Evolutionary conservation across 1,140 invertebrate species (phyloP), one percentile per base, ranked within the genome.

Genomic region (Lanistes nyassanus): DNA sequence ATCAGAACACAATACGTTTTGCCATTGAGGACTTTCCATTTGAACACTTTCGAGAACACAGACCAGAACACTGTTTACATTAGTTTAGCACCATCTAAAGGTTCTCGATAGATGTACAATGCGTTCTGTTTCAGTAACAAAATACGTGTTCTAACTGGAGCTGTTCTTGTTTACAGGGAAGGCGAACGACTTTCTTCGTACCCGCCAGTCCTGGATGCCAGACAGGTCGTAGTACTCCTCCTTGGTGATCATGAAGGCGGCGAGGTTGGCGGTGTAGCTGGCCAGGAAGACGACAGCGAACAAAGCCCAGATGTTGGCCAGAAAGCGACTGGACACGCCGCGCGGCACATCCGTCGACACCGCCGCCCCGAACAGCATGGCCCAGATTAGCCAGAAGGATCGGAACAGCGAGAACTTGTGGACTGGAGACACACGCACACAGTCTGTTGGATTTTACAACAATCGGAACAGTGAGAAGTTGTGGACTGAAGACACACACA

Each of bases 331-430:
- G 94, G 88, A 98, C 86, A 98, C 97, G 53, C 97, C 97, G 82
- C 95, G 91, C 1, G 97, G 97, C 62, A 96, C 97, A 89, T 98
- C 97, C 64, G 98, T 95, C 85, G 98, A 96, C 11, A 98, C 97
- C 34, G 97, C 96, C 34, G 98, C 97, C 89, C 96, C 95, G 90
- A 99, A 99, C 31, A 99, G 92, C 56, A 99, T 97, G 29, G 98
- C 97, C 97, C 98, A 99, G 21, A 99, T 98, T 74, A 99, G 91
- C 98, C 98, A 99, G 88, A 98, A 98, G 0, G 97, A 98, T 69
- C 97, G 94, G 87, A 97, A 98, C 13, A 99, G 90, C 0, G 97
- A 99, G 90, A 99, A 99, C 76, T 96, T 93, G 88, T 92, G 91
- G 56, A 90, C 91, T 91, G 80, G 34, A 75, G 76, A 76, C 71